These are phyloP conservation scores for Psittacula derbiana DNA, from an alignment of 2,797 vertebrate genomes.

Conservation along the genomic window DNA sequence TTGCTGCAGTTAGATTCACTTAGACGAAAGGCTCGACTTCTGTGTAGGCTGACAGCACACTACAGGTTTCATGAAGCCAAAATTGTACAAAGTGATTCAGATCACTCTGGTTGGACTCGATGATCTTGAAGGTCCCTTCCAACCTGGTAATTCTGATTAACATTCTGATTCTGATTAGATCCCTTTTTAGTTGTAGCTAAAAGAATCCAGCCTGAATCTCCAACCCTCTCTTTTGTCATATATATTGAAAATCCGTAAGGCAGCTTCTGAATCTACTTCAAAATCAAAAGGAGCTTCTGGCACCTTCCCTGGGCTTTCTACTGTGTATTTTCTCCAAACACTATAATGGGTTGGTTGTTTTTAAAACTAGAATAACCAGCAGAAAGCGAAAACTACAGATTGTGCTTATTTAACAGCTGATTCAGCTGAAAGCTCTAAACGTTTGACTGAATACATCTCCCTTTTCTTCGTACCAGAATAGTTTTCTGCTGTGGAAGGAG, in stretches of 20 bases:
- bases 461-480: background rate
- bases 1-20: background rate
- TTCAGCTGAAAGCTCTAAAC: background rate
- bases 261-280: background rate
- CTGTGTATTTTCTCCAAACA: background rate
- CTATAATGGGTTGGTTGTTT: background rate
- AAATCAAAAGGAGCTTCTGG: background rate
- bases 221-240: background rate
- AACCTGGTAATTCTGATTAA: no score
- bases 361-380: background rate
- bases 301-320: background rate
- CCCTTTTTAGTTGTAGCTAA: constrained; percentile 12
- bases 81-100: background rate
- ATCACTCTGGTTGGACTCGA: no score
- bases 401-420: background rate
- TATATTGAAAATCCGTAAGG: background rate
- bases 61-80: background rate
- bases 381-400: background rate
- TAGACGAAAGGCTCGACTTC: background rate
- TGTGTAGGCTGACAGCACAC: background rate
- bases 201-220: constrained; percentile 3
- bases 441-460: background rate
- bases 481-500: background rate
- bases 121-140: no score
- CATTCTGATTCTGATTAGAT: background rate